Conservation (phyloP, 2,888 invertebrate genomes). For the Hylaea fasciaria region DNA sequence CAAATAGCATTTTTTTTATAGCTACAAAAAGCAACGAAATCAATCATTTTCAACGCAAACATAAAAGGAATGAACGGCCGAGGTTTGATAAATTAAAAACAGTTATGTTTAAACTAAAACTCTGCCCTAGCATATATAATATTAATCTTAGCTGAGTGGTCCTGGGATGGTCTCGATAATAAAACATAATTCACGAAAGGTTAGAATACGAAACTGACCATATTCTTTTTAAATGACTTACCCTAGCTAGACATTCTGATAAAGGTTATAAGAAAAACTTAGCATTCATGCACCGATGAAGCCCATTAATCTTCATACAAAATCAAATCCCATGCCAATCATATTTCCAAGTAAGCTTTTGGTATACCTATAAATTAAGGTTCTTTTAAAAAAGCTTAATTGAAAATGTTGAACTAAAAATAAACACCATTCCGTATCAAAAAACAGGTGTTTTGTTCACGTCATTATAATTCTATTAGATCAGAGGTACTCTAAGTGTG, state of each 20-base stretch:
- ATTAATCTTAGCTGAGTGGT: neutral
- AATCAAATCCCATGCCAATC: constrained; percentile 23
- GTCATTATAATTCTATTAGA: constrained; percentile 6
- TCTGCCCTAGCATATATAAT: neutral
- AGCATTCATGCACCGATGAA: constrained; percentile 1
- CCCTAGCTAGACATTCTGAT: too few relatives aligned
- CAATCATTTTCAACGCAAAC: constrained; percentile 41
- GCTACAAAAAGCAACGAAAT: constrained; percentile 18
- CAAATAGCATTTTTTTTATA: constrained; percentile 45
- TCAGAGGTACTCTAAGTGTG: too few relatives aligned
- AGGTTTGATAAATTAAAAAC: constrained; percentile 1
- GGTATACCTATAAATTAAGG: constrained; percentile 8
- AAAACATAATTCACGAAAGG: too few relatives aligned
- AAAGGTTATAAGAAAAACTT: too few relatives aligned
- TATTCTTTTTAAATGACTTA: too few relatives aligned
- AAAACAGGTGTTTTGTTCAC: neutral
- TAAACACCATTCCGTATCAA: constrained; percentile 36
- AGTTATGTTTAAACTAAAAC: neutral
- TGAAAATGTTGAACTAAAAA: constrained; percentile 54
- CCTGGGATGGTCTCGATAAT: neutral
- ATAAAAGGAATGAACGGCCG: constrained; percentile 30
- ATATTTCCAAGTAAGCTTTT: constrained; percentile 25
- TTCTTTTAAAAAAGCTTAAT: constrained; percentile 40
- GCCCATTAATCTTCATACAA: constrained; percentile 25
- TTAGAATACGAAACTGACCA: too few relatives aligned